A percentile compares a stretch with the other conserved stretches of the same genome.
phyloP scores from a whole-genome alignment of 2,888 invertebrate species.

The Thalpophila matura region DNA sequence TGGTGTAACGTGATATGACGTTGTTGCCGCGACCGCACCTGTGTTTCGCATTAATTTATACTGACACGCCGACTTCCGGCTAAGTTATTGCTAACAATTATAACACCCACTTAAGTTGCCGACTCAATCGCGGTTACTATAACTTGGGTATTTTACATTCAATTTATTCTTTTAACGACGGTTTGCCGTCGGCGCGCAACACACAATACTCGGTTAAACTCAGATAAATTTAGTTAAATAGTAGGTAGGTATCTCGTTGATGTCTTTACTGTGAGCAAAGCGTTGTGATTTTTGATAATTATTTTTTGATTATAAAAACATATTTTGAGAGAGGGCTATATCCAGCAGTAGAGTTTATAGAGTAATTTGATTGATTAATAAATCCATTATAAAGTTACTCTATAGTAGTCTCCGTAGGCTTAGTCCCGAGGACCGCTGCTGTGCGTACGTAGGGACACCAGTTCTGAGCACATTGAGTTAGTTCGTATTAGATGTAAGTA shows the following conservation, averaged over 20 bases:
- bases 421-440: too few relatives aligned
- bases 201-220: too few relatives aligned
- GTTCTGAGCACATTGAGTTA: background rate
- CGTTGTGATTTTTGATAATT: background rate
- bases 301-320: background rate
- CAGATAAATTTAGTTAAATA: background rate
- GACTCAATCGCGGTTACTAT: constrained; percentile 5
- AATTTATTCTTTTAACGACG: background rate
- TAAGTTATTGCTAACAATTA: constrained; percentile 20
- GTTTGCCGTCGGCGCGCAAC: constrained; percentile 1
- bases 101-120: constrained; percentile 7
- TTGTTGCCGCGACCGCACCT: constrained; percentile 4
- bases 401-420: background rate
- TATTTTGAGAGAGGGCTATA: background rate
- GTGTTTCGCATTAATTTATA: constrained; percentile 7
- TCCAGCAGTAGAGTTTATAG: too few relatives aligned
- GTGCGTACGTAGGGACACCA: background rate
- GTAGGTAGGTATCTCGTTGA: constrained; percentile 40
- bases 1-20: background rate
- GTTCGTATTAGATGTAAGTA: background rate
- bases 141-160: background rate
- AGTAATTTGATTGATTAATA: background rate
- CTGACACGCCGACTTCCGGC: constrained; percentile 13
- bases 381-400: background rate
- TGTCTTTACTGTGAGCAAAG: constrained; percentile 14